Evolutionary conservation across 2,113 vertebrate genomes (phyloP), one percentile per base, ranked within the genome.

Genomic region (Tympanuchus pallidicinctus): DNA sequence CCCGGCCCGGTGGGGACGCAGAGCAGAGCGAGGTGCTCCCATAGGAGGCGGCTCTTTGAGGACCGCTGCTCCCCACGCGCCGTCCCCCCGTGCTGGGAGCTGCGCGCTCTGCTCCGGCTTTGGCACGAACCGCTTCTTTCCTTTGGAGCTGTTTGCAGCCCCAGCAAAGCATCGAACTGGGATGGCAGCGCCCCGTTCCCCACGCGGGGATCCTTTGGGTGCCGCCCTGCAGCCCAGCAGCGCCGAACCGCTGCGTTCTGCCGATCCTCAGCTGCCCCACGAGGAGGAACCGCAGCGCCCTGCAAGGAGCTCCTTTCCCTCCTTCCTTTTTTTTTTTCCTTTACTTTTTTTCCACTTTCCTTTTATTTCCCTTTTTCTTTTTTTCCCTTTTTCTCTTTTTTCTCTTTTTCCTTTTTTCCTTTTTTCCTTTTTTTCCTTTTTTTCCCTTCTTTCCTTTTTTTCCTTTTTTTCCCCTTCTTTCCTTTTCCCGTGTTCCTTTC

Each of bases 221-320:
- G 56, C 25, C 50, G 61, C 30, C 60, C 2, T 1, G 60, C 32
- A 45, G 54, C n/a, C 40, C 52, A 50, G 27, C 66, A 66, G 36
- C 2, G 0, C 20, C 21, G 0, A 67, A 18, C 20, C 4, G 36
- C 22, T 0, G 50, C 71, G 20, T 47, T 42, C 45, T 18, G 21
- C 8, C 27, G 3, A 14, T 40, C 43, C 50, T 59, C 42, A 43
- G 42, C 42, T 6, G 42, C 42, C 16, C 42, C 15, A 17, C 3
- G 15, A 43, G 42, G 42, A 43, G 42, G 42, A 43, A 43, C 42
- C 42, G 42, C 42, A 43, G 42, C 15, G 42, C 42, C 16, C 42
- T 40, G 40, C 40, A 13, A 11, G 40, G 40, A 43, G 42, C 42
- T 43, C 42, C 42, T 43, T 17, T 43, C 15, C 42, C 42, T 43